Base-by-base conservation (phyloP, 2,797 vertebrate species). In the Rachycentron canadum region DNA sequence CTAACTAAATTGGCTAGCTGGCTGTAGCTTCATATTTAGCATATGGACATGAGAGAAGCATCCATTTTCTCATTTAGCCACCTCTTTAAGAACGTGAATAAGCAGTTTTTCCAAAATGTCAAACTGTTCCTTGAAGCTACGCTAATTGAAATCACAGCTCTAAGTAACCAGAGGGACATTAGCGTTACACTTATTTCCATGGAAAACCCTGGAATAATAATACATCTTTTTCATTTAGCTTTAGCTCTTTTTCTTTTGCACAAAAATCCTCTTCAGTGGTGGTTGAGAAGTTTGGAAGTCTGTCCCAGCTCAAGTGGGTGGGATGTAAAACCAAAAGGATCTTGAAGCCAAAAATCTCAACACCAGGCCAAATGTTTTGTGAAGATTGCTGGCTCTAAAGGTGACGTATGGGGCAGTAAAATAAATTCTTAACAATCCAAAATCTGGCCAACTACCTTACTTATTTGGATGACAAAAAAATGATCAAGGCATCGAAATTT, bases 281-380 rank as follows among this genome's bases (percentile, higher is more conserved):
- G 56, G 38, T 67, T 55, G 50, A 61, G 40, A n/a, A n/a, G n/a
- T 70, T 64, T 25, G 16, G 8, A 47, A 47, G 19, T 49, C 21
- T 21, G 30, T 61, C 4, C 1, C 8, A 8, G 21, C 1, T 56
- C 4, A 38, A 60, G 56, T 28, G 32, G 47, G 47, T 13, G 11
- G n/a, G 41, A 2, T 40, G 13, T 4, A 8, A 49, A 49, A 49
- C 28, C 28, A 26, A 19, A 9, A 17, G 3, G 11, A 67, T 50
- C 30, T 26, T 12, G 17, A 34, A 28, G 57, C 10, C 7, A 13
- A 25, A 58, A 34, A 62, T 41, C 14, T 25, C 7, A 63, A 2
- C 13, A 21, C 7, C 5, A 50, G n/a, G 43, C 5, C 21, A 47
- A 25, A 30, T 36, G 9, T 38, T 3, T 57, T 52, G n/a, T 23